Conservation (phyloP, 2,113 vertebrate species). For the Hippocampus mohnikei region DNA sequence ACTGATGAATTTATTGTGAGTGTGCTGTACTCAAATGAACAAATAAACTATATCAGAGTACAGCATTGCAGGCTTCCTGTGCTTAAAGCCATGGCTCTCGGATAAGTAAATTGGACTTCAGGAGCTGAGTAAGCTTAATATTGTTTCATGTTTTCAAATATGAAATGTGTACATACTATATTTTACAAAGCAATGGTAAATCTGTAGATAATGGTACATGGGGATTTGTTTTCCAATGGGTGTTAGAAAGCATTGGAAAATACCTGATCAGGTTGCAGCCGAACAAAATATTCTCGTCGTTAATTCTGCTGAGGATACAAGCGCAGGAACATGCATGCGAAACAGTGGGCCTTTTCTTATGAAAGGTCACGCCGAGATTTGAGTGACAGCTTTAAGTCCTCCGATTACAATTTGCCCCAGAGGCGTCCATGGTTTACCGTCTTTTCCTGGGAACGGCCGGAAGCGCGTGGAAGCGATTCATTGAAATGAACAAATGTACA, state of each 20-base stretch:
- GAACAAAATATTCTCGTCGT: not conserved
- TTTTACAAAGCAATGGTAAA: not conserved
- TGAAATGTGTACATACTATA: not conserved
- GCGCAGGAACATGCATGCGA: slow-evolving; percentile 18
- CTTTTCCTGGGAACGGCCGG: slow-evolving; percentile 55
- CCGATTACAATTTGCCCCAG: slow-evolving; percentile 83
- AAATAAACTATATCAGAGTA: no score
- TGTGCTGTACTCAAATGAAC: not conserved
- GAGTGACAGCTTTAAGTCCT: slow-evolving; percentile 92
- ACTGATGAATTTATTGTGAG: not conserved
- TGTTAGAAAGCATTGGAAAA: slow-evolving; percentile 18
- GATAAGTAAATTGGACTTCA: no score
- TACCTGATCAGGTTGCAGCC: slow-evolving; percentile 3
- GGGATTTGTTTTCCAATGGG: not conserved
- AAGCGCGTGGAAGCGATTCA: slow-evolving; percentile 83
- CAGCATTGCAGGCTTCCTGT: no score
- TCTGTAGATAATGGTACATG: not conserved
- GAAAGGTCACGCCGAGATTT: slow-evolving; percentile 93
- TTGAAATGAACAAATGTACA: slow-evolving; percentile 92
- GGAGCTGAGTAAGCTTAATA: no score
- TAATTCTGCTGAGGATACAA: slow-evolving; percentile 23
- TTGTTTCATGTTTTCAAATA: not conserved
- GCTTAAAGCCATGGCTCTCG: no score
- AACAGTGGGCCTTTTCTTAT: slow-evolving; percentile 70
- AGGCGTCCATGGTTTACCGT: slow-evolving; percentile 77